Evolutionary conservation across 2,888 invertebrate species (phyloP).

Genomic region (Drosophila niveifrons): DNA sequence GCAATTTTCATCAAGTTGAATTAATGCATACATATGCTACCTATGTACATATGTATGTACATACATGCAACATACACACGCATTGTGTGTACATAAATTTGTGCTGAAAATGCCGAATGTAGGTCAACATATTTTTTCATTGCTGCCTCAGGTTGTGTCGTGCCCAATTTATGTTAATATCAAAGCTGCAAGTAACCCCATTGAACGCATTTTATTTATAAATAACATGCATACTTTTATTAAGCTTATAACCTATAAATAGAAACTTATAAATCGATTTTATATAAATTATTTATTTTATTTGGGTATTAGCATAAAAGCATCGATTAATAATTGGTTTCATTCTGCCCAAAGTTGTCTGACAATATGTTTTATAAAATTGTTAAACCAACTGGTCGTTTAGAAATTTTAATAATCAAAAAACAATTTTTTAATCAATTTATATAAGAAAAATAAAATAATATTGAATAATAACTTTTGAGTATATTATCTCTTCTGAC

Average conservation of each 20-base stretch:
- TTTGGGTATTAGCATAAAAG: too few species aligned
- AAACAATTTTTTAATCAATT: too few species aligned
- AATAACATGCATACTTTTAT: neutral
- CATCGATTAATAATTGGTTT: too few species aligned
- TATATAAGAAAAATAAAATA: too few species aligned
- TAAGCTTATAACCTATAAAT: neutral
- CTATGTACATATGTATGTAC: constrained; percentile 1
- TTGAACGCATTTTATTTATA: neutral
- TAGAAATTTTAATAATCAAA: too few species aligned
- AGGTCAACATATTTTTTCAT: constrained; percentile 48
- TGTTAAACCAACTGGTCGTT: too few species aligned
- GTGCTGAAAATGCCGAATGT: constrained; percentile 17
- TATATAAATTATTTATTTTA: too few species aligned
- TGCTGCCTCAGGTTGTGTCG: constrained; percentile 16
- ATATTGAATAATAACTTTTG: too few species aligned
- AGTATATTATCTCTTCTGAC: too few species aligned
- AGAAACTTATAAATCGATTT: neutral
- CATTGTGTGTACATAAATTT: constrained; percentile 1
- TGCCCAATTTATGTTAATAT: constrained; percentile 34
- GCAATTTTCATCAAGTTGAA: neutral
- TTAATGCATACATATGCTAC: too few species aligned
- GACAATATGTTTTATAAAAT: too few species aligned
- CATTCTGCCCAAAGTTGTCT: too few species aligned
- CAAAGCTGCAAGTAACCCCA: constrained; percentile 12
- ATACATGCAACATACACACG: neutral